Evolutionary conservation across 1,140 invertebrate genomes (phyloP), one percentile per base, ranked within the genome.

Genomic region (Heliconius congener): DNA sequence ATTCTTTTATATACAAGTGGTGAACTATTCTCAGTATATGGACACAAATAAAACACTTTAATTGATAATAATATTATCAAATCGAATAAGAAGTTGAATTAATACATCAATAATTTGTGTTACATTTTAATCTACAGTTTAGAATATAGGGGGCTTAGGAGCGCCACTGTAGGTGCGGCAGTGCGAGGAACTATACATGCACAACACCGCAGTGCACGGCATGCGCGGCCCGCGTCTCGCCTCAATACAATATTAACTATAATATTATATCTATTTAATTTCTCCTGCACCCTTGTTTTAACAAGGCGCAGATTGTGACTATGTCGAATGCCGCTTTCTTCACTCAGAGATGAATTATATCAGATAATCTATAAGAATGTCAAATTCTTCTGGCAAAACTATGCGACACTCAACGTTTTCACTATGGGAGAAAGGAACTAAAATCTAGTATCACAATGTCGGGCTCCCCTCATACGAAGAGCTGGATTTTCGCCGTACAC

Each of bases 361-460:
- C 1, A 23, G 27, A 79, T 74, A 79, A 74, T 79, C 72, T 77
- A 50, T 77, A 52, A 46, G 74, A 71, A 27, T 13, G 60, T 77
- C 37, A 72, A 72, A 75, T 60, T 70, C 42, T 77, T 71, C 55
- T 75, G 66, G 46, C 39, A 71, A 66, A 79, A 78, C 76, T 73
- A 70, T 82, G 86, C 84, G 80, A 86, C 84, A 85, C 83, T 87
- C 86, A 86, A 91, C 82, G 83, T 86, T 81, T 82, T 83, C 84
- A 84, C 86, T 82, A 81, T 70, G 80, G 90, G 91, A 93, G 91
- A 90, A 66, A 93, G 86, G 88, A 93, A 94, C 93, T 94, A 94
- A 94, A 93, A 93, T 91, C 93, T 94, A 94, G 91, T 94, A 94
- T 94, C 93, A 94, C 93, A 94, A 94, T 94, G 86, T 92, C 88